phyloP scores from a whole-genome alignment of 2,113 vertebrate species.

The Vimba vimba region DNA sequence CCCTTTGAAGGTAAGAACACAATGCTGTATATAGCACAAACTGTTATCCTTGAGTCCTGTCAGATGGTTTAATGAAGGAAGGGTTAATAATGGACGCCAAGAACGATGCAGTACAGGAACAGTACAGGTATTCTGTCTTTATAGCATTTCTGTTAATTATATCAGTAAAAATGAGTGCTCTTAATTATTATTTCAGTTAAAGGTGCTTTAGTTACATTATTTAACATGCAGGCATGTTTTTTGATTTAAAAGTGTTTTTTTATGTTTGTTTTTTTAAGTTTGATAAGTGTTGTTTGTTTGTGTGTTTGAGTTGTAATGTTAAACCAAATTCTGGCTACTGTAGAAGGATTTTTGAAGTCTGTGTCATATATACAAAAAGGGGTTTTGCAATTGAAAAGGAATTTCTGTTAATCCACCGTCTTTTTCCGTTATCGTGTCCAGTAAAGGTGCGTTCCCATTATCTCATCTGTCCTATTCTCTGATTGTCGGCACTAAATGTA shows the following conservation, averaged over 20 bases:
- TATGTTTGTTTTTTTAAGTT: conserved; percentile 16
- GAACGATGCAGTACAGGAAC: conserved; percentile 25
- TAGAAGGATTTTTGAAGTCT: conserved; percentile 40
- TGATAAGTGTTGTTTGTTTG: conserved; percentile 35
- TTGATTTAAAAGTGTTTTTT: conserved; percentile 13
- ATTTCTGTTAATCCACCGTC: not conserved
- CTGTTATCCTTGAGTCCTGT: not conserved
- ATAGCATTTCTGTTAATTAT: conserved; percentile 27
- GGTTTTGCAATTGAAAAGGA: not conserved
- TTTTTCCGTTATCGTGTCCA: not conserved
- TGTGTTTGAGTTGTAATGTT: conserved; percentile 29
- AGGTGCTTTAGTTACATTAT: conserved; percentile 56
- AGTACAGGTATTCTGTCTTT: conserved; percentile 18
- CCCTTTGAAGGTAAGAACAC: conserved; percentile 29
- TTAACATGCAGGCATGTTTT: conserved; percentile 80
- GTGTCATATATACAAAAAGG: not conserved
- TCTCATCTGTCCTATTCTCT: conserved; percentile 4
- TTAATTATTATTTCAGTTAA: conserved; percentile 40
- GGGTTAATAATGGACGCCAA: not conserved
- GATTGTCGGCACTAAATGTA: conserved; percentile 21
- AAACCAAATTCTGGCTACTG: conserved; percentile 38
- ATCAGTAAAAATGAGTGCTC: conserved; percentile 49
- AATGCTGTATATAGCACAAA: conserved; percentile 45
- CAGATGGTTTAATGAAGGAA: conserved; percentile 11
- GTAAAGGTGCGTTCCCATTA: not conserved